phyloP scores from a whole-genome alignment of 2,888 invertebrate genomes.

The Acheta domesticus region DNA sequence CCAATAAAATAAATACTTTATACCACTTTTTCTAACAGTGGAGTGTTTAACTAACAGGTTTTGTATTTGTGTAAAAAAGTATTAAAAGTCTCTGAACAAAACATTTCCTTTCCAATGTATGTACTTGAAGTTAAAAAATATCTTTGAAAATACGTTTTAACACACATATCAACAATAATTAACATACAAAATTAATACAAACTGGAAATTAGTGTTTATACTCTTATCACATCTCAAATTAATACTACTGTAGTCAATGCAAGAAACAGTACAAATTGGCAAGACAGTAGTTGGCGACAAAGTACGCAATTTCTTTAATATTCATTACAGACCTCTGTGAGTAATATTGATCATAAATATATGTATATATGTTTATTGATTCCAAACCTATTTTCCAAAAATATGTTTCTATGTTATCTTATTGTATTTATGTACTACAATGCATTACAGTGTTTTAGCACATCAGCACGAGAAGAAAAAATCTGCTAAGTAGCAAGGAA shows the following conservation, averaged over 20 bases:
- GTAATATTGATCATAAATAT: not conserved
- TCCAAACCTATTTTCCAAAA: not conserved
- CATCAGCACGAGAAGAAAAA: not conserved
- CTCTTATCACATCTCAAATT: too few species aligned
- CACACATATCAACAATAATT: too few species aligned
- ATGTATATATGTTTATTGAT: not conserved
- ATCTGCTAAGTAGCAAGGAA: not conserved
- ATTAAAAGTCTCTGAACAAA: not conserved
- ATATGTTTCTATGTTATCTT: not conserved
- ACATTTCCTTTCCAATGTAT: not conserved
- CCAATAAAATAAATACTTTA: slow-evolving; percentile 4
- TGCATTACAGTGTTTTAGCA: not conserved
- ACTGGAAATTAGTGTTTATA: too few species aligned
- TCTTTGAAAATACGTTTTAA: not conserved
- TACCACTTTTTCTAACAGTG: not conserved
- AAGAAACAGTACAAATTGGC: not conserved
- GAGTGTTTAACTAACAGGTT: too few species aligned
- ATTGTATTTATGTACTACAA: not conserved
- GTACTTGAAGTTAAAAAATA: not conserved
- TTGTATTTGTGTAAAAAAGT: not conserved
- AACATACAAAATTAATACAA: too few species aligned
- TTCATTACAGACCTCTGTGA: not conserved
- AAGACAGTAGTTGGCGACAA: not conserved
- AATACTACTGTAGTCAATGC: too few species aligned
- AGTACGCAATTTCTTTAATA: not conserved